Percentiles rank a stretch among this genome's conserved stretches.
These are phyloP conservation scores for Pocillopora verrucosa DNA, from an alignment of 64 coral and sea anemone genomes.

Conservation along the genomic window DNA sequence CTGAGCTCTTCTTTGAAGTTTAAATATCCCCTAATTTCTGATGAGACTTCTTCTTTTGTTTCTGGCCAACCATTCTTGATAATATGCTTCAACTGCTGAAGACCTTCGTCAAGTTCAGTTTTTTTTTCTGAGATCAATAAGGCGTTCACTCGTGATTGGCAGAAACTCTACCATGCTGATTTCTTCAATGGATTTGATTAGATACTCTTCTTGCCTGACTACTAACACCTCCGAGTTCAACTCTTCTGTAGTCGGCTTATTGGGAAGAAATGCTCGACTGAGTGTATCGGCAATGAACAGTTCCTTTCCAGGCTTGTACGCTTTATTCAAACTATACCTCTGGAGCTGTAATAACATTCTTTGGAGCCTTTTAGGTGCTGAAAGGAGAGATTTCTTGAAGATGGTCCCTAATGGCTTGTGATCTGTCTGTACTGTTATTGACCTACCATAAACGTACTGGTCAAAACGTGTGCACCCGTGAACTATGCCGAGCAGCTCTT, in stretches of 20 bases:
- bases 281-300: conserved; percentile 55
- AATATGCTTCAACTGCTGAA: conserved; percentile 14
- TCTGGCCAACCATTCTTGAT: conserved; percentile 17
- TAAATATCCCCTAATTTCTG: conserved; percentile 18
- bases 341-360: conserved; percentile 44
- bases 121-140: background rate
- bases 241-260: conserved; percentile 9
- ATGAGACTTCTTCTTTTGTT: conserved; percentile 13
- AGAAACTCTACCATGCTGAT: conserved; percentile 33
- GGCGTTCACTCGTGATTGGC: conserved; percentile 12
- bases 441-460: conserved; percentile 35
- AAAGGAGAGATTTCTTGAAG: conserved; percentile 35
- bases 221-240: conserved; percentile 22
- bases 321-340: conserved; percentile 38
- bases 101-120: background rate
- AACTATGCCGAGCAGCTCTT: conserved; percentile 56
- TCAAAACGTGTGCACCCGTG: conserved; percentile 31
- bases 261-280: conserved; percentile 50
- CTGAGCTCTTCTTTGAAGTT: conserved; percentile 38
- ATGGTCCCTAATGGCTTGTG: conserved; percentile 40
- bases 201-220: background rate
- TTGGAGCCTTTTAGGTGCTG: conserved; percentile 40
- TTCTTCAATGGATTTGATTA: conserved; percentile 29
- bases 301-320: conserved; percentile 28
- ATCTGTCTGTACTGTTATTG: conserved; percentile 14